Percentiles rank a stretch among this genome's conserved stretches.
Conservation (phyloP, 2,888 invertebrate genomes). For the Tholera decimalis region DNA sequence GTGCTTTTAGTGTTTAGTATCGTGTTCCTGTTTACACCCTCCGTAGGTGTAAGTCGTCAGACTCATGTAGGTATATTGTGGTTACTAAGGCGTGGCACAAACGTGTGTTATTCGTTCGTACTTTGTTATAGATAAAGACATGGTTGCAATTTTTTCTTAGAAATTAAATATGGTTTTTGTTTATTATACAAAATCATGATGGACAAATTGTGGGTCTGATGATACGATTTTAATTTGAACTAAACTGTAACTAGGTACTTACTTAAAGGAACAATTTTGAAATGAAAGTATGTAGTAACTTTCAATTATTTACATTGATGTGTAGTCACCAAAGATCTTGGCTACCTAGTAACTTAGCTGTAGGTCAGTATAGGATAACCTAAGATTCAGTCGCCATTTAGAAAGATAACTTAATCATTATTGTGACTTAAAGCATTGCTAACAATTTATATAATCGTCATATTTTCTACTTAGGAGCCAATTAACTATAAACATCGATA, state of each 20-base stretch:
- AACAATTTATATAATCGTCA: constrained; percentile 20
- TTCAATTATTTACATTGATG: neutral
- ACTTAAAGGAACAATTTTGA: no score
- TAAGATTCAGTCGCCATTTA: neutral
- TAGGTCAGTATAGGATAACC: constrained; percentile 14
- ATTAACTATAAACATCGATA: constrained; percentile 22
- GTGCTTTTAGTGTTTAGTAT: constrained; percentile 32
- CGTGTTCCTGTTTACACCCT: constrained; percentile 38
- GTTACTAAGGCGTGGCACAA: neutral
- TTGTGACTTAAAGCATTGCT: constrained; percentile 13
- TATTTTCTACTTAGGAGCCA: constrained; percentile 21
- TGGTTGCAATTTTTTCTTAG: neutral
- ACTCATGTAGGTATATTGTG: constrained; percentile 10
- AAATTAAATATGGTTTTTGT: no score
- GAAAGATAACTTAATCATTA: constrained; percentile 28
- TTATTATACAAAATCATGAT: no score
- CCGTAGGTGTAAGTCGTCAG: constrained; percentile 17
- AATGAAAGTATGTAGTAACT: neutral
- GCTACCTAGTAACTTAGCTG: constrained; percentile 14
- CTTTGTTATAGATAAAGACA: neutral
- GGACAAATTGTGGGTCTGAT: no score
- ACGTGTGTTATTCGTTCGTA: neutral
- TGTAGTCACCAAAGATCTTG: constrained; percentile 8
- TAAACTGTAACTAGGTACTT: no score
- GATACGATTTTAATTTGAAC: no score